These are phyloP conservation scores for Zaprionus kolodkinae DNA, from an alignment of 1,140 invertebrate species.

Conservation along the genomic window DNA sequence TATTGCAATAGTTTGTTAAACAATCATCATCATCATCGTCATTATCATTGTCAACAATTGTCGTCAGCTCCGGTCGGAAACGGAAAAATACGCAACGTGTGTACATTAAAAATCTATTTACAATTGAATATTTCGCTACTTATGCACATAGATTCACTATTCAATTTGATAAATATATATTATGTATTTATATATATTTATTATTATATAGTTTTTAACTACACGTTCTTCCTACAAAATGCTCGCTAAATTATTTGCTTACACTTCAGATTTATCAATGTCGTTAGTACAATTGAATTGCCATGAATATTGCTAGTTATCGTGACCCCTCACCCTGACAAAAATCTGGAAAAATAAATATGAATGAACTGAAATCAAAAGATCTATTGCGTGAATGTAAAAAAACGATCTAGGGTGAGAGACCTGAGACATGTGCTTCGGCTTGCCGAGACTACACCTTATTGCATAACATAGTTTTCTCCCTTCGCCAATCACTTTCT, in stretches of 20 bases:
- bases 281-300: conserved; percentile 79
- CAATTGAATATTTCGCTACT: conserved; percentile 76
- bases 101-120: conserved; percentile 63
- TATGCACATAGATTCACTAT: conserved; percentile 67
- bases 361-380: conserved; percentile 31
- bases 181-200: conserved; percentile 34
- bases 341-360: background rate
- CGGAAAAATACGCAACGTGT: conserved; percentile 48
- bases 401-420: conserved; percentile 10
- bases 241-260: conserved; percentile 48
- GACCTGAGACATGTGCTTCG: conserved; percentile 50
- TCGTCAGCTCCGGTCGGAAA: conserved; percentile 35
- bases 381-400: conserved; percentile 19
- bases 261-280: conserved; percentile 63
- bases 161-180: conserved; percentile 58
- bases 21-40: background rate
- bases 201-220: conserved; percentile 62
- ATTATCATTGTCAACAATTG: conserved; percentile 13
- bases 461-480: conserved; percentile 59
- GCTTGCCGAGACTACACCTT: conserved; percentile 64
- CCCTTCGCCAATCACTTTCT: conserved; percentile 5
- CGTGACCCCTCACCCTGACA: conserved; percentile 29
- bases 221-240: conserved; percentile 68
- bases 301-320: conserved; percentile 73
- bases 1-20: conserved; percentile 26